phyloP scores from a whole-genome alignment of 2,113 vertebrate genomes.

The Cyrtonyx montezumae region DNA sequence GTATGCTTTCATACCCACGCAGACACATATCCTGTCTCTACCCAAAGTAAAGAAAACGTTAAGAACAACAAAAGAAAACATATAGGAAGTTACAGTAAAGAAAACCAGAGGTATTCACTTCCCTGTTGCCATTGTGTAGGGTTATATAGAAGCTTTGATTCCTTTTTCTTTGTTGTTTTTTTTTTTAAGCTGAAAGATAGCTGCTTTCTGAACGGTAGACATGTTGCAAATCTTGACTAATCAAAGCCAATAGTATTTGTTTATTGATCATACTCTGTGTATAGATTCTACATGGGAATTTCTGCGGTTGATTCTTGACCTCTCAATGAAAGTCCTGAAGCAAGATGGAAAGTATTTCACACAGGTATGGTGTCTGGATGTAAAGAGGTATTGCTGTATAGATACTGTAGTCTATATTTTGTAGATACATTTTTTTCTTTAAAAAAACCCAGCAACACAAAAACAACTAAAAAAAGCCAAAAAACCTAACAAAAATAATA shows the following conservation, averaged over 20 bases:
- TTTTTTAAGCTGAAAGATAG: background rate
- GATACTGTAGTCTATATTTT: background rate
- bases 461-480: background rate
- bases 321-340: constrained; percentile 95
- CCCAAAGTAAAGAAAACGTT: background rate
- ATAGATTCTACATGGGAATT: constrained; percentile 98
- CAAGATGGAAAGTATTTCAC: constrained; percentile 96
- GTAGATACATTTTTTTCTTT: background rate
- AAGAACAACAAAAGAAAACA: background rate
- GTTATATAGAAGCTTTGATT: background rate
- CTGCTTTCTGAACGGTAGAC: background rate
- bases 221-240: background rate
- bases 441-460: background rate
- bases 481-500: background rate
- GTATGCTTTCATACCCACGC: too few species aligned
- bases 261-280: background rate
- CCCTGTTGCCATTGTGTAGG: accelerated
- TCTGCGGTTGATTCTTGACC: constrained; percentile 94
- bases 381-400: background rate
- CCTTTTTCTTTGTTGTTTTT: background rate
- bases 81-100: too few species aligned
- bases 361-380: constrained; percentile 82
- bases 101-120: background rate
- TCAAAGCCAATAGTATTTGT: background rate
- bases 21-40: background rate